Percentiles rank a stretch among this genome's conserved stretches.
Evolutionary conservation across 2,797 vertebrate species (phyloP).

Genomic region (Girardinus metallicus): DNA sequence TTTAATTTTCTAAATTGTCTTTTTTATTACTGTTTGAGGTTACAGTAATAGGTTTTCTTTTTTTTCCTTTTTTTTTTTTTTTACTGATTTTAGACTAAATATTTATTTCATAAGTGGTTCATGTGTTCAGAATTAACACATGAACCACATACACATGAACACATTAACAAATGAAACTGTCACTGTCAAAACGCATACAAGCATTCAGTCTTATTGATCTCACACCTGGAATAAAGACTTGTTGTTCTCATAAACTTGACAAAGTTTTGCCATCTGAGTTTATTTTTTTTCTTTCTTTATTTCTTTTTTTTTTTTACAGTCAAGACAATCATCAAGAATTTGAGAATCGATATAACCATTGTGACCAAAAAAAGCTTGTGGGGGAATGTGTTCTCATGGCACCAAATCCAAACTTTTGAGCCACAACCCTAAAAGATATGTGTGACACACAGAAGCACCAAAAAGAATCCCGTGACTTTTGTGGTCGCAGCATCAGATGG

Average conservation of each 20-base stretch:
- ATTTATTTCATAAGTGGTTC: neutral
- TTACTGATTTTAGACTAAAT: neutral
- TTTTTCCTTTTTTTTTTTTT: constrained; percentile 3
- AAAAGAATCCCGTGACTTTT: neutral
- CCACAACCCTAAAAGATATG: neutral
- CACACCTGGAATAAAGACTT: neutral
- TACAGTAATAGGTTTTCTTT: neutral
- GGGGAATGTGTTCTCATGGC: neutral
- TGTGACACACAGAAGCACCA: neutral
- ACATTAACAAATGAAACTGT: neutral
- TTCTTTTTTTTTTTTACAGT: neutral
- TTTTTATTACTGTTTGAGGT: constrained; percentile 3
- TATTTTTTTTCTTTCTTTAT: too few relatives aligned
- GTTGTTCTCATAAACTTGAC: neutral
- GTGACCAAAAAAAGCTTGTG: neutral
- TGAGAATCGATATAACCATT: neutral
- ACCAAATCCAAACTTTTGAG: neutral
- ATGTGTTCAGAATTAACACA: constrained; percentile 11
- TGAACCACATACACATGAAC: too few relatives aligned
- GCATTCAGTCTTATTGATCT: neutral
- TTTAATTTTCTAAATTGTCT: neutral
- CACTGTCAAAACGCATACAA: neutral
- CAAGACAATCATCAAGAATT: neutral
- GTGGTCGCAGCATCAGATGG: neutral
- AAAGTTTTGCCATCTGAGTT: neutral